Conservation (phyloP, 92 coral and sea anemone species). For the Nematostella vectensis region DNA sequence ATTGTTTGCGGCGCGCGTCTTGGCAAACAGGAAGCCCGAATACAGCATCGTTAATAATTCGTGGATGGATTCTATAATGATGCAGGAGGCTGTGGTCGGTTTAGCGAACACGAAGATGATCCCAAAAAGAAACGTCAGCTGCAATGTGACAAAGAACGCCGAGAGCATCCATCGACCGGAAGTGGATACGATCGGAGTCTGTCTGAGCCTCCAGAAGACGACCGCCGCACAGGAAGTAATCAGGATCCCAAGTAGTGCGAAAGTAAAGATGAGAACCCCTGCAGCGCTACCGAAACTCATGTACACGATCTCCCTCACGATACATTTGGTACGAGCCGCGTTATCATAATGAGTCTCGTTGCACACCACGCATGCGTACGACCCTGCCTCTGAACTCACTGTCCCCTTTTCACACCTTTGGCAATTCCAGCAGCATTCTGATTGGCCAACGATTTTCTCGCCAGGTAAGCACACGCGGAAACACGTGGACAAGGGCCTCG, state of each 20-base stretch:
- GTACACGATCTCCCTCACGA: slow-evolving; percentile 44
- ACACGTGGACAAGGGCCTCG: slow-evolving; percentile 67
- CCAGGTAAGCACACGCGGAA: slow-evolving; percentile 87
- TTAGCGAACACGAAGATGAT: slow-evolving; percentile 34
- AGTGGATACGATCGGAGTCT: slow-evolving; percentile 55
- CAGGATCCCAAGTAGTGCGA: slow-evolving; percentile 55
- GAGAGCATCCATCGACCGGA: slow-evolving; percentile 45
- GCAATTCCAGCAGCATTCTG: slow-evolving; percentile 97
- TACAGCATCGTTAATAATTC: slow-evolving; percentile 33
- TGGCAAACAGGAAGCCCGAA: slow-evolving; percentile 59
- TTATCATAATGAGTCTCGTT: slow-evolving; percentile 67
- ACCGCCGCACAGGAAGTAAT: slow-evolving; percentile 36
- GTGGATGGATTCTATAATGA: slow-evolving; percentile 29
- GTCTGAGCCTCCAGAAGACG: slow-evolving; percentile 29
- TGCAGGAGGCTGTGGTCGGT: slow-evolving; percentile 57
- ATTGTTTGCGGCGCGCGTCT: slow-evolving; percentile 51
- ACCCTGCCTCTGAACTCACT: slow-evolving; percentile 53
- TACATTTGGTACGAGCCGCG: slow-evolving; percentile 46
- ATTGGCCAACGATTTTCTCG: slow-evolving; percentile 73
- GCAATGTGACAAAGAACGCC: slow-evolving; percentile 39
- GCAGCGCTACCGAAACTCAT: slow-evolving; percentile 45
- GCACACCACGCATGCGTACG: slow-evolving; percentile 50
- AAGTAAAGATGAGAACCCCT: slow-evolving; percentile 42
- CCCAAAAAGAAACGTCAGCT: slow-evolving; percentile 37
- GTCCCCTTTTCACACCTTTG: slow-evolving; percentile 84